These are phyloP conservation scores for Disparrhopalites patrizii DNA, from an alignment of 2,888 invertebrate species.

Conservation along the genomic window DNA sequence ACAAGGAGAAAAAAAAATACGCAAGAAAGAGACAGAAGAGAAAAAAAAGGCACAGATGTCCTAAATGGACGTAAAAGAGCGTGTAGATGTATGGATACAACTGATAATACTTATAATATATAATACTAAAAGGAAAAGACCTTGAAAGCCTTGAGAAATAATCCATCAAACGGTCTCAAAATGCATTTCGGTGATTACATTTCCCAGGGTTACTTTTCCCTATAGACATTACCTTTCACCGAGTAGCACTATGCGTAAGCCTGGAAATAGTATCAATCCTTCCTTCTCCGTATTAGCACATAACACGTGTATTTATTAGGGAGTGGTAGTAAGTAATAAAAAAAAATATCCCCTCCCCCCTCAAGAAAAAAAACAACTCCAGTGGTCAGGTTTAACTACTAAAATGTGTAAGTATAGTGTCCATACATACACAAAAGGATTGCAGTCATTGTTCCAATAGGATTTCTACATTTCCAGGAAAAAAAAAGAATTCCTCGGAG, in stretches of 20 bases:
- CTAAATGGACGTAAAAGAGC: neutral
- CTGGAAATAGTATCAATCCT: neutral
- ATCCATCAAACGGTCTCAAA: conserved; percentile 21
- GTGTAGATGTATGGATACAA: neutral
- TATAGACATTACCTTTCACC: no score
- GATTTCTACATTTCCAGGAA: neutral
- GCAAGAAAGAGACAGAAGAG: no score
- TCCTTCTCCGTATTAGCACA: no score
- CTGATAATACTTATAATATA: neutral
- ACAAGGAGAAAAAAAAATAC: no score
- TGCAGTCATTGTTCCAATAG: neutral
- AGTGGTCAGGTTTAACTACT: no score
- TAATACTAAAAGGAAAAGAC: neutral
- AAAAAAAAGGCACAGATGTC: neutral
- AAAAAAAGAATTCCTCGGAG: neutral
- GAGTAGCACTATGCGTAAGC: neutral
- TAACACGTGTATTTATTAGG: no score
- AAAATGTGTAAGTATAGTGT: no score
- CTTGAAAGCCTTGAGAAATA: conserved; percentile 9
- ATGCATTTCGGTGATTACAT: conserved; percentile 27
- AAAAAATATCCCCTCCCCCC: no score
- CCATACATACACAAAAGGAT: neutral
- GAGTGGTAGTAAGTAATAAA: no score
- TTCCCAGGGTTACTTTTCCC: conserved; percentile 9
- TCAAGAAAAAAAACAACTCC: no score